A percentile compares a stretch with the other conserved stretches of the same genome.
phyloP scores from a whole-genome alignment of 2,113 vertebrate genomes.

The Gallinago media region DNA sequence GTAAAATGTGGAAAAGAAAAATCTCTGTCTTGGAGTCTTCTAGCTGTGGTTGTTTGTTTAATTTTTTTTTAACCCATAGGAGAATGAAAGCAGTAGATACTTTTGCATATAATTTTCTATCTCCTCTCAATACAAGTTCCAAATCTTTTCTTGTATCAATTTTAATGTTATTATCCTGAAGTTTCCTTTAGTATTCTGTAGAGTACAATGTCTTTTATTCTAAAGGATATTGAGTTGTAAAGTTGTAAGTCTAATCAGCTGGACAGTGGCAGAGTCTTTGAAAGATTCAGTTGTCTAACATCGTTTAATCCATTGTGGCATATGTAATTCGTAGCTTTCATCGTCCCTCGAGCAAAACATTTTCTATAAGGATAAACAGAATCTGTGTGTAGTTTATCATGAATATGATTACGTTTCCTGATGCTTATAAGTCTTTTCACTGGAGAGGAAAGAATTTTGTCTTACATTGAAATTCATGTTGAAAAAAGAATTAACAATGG shows the following conservation, averaged over 20 bases:
- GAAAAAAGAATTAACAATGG: not conserved
- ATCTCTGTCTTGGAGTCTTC: not conserved
- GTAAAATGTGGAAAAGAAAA: not conserved
- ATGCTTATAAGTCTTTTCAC: not conserved
- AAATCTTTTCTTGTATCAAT: not conserved
- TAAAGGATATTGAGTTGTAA: not conserved
- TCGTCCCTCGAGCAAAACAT: not conserved
- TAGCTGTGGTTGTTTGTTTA: not conserved
- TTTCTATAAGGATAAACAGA: not conserved
- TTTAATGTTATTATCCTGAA: not conserved
- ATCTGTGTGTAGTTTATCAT: not conserved
- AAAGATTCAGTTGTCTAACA: not conserved
- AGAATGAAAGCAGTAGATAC: not conserved
- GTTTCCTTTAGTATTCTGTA: not conserved
- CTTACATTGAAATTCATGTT: not conserved
- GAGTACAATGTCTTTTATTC: not conserved
- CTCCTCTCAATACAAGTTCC: not conserved
- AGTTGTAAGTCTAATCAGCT: not conserved
- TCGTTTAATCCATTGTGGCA: not conserved
- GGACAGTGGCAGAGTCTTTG: not conserved
- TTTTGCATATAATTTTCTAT: not conserved
- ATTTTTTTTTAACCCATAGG: not conserved
- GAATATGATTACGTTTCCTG: not conserved
- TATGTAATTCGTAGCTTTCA: not conserved
- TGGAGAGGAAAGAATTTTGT: not conserved